These are phyloP conservation scores for Grus americana DNA, from an alignment of 2,113 vertebrate species.

Conservation along the genomic window DNA sequence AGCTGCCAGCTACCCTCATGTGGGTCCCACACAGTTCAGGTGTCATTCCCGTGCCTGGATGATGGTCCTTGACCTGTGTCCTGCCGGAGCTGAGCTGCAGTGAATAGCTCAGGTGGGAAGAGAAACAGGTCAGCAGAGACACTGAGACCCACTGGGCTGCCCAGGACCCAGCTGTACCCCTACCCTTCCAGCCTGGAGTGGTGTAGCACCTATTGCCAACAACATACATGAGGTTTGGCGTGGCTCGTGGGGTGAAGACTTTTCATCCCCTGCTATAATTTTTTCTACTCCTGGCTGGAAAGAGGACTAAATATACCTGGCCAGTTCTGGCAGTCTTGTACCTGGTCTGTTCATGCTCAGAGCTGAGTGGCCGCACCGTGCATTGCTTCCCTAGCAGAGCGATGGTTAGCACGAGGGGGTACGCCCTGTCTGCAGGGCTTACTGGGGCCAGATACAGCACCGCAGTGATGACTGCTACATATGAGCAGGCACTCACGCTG, in stretches of 20 bases:
- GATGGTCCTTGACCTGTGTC: not conserved
- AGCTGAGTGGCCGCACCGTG: rapidly evolving
- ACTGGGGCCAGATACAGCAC: not conserved
- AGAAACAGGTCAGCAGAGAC: not conserved
- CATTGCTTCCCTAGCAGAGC: not conserved
- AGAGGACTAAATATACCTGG: not conserved
- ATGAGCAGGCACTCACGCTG: rapidly evolving
- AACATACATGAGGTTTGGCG: rapidly evolving
- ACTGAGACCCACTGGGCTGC: not conserved
- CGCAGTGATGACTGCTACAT: not conserved
- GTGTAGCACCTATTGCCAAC: not conserved
- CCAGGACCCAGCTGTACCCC: not conserved
- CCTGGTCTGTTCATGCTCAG: not conserved
- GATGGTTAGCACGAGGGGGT: rapidly evolving
- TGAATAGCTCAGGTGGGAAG: not conserved
- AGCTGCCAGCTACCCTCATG: not conserved
- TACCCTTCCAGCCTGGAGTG: not conserved
- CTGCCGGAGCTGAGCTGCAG: not conserved
- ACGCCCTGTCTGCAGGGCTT: too few relatives aligned
- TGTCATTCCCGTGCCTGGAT: not conserved
- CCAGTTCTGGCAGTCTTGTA: not conserved
- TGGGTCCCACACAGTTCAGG: not conserved
- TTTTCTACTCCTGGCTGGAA: not conserved
- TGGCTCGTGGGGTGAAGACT: not conserved
- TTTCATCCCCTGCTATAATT: not conserved